Conservation (phyloP, 2,888 invertebrate genomes). For the Malthinus seriepunctatus region DNA sequence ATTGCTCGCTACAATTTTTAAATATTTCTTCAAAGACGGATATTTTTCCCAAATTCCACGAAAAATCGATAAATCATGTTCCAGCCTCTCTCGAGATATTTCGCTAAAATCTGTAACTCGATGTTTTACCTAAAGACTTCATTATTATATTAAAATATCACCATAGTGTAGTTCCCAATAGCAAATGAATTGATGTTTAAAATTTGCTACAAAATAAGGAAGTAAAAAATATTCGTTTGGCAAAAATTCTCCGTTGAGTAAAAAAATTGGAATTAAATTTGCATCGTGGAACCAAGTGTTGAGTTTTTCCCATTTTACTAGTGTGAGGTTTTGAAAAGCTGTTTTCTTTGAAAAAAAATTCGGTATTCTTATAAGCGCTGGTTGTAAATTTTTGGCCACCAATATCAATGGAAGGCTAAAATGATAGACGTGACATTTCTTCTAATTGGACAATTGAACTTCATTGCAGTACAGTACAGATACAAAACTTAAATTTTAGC, state of each 20-base stretch:
- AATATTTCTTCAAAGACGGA: not conserved
- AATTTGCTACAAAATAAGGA: conserved; percentile 69
- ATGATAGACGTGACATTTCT: conserved; percentile 22
- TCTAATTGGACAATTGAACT: not conserved
- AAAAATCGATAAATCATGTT: not conserved
- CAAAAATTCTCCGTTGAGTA: conserved; percentile 63
- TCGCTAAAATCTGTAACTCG: not conserved
- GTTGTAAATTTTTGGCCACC: conserved; percentile 69
- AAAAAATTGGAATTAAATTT: conserved; percentile 70
- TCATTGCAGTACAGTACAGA: not conserved
- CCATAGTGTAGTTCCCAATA: conserved; percentile 78
- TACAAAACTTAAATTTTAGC: not conserved
- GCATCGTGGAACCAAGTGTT: conserved; percentile 60
- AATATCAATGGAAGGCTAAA: conserved; percentile 62
- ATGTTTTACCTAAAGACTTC: not conserved
- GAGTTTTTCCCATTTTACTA: conserved; percentile 49
- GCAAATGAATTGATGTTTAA: conserved; percentile 65
- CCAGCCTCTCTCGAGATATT: not conserved
- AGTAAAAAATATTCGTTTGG: conserved; percentile 63
- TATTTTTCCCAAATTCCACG: not conserved
- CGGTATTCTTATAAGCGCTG: conserved; percentile 74
- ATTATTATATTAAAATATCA: conserved; percentile 46
- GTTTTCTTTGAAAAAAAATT: conserved; percentile 51
- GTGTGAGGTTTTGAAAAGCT: conserved; percentile 37
- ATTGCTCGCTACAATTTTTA: conserved; percentile 1